Evolutionary conservation across 2,888 invertebrate genomes (phyloP).

Genomic region (Ethmia dodecea): DNA sequence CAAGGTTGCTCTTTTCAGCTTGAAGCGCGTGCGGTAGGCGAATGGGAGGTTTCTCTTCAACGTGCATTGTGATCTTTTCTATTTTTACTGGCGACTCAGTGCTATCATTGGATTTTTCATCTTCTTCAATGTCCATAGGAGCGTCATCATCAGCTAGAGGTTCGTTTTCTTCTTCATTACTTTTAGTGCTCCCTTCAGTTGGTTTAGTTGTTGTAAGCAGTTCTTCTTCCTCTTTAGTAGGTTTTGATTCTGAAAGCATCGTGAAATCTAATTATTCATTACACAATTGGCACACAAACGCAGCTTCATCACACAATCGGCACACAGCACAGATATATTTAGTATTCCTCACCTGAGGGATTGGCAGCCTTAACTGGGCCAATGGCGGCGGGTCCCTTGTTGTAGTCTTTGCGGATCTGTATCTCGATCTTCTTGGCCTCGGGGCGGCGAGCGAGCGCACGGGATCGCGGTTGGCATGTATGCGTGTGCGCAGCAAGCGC

Average conservation of each 20-base stretch:
- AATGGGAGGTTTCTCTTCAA: constrained; percentile 23
- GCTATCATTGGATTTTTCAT: constrained; percentile 28
- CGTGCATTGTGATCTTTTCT: constrained; percentile 9
- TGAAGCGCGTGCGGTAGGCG: constrained; percentile 53
- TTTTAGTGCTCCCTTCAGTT: constrained; percentile 26
- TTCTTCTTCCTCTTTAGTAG: too few relatives aligned
- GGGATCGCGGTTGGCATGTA: constrained; percentile 77
- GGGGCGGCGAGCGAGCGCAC: constrained; percentile 37
- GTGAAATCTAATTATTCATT: too few relatives aligned
- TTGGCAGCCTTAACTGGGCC: constrained; percentile 24
- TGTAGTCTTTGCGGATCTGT: constrained; percentile 65
- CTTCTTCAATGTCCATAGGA: constrained; percentile 31
- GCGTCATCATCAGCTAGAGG: constrained; percentile 25
- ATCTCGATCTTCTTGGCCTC: constrained; percentile 58
- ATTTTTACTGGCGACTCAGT: constrained; percentile 34
- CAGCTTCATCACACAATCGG: too few relatives aligned
- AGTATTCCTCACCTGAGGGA: constrained; percentile 22
- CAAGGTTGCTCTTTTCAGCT: constrained; percentile 56
- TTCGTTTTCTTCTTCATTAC: constrained; percentile 12
- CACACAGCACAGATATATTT: too few relatives aligned
- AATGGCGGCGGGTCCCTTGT: constrained; percentile 43
- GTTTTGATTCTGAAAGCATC: too few relatives aligned
- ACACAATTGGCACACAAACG: too few relatives aligned
- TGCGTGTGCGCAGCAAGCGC: constrained; percentile 84
- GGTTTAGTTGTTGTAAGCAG: constrained; percentile 19